phyloP scores from a whole-genome alignment of 2,113 vertebrate genomes.

The Nothobranchius furzeri region DNA sequence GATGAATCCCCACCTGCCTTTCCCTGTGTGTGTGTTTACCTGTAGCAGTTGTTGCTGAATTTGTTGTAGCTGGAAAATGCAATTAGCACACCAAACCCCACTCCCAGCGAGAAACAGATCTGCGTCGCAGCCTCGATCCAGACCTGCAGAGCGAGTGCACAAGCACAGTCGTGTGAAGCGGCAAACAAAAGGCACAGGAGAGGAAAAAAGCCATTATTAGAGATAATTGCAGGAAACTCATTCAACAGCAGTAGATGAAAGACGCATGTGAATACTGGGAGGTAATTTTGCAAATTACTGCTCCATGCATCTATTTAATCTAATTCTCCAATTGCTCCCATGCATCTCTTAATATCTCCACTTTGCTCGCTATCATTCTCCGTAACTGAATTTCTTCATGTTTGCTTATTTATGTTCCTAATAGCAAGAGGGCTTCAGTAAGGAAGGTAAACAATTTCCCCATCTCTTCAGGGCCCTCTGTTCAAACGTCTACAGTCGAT shows the following conservation, averaged over 20 bases:
- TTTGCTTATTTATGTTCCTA: constrained; percentile 22
- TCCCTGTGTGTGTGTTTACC: constrained; percentile 61
- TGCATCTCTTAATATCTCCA: constrained; percentile 39
- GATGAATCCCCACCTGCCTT: constrained; percentile 5
- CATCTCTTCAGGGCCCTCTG: neutral
- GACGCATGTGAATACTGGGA: constrained; percentile 81
- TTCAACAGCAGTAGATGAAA: constrained; percentile 83
- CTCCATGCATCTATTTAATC: constrained; percentile 82
- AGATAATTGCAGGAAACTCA: constrained; percentile 84
- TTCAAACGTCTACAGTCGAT: no score
- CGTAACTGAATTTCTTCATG: constrained; percentile 35
- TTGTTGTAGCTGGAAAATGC: constrained; percentile 90
- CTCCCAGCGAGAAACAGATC: constrained; percentile 88
- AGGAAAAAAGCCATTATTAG: constrained; percentile 82
- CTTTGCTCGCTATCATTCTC: constrained; percentile 30
- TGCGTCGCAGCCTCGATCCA: constrained; percentile 87
- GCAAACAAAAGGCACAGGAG: constrained; percentile 75
- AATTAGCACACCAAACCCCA: constrained; percentile 88
- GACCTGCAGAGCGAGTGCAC: constrained; percentile 78
- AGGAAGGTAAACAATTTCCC: constrained; percentile 3
- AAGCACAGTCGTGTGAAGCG: constrained; percentile 77
- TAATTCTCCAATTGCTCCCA: constrained; percentile 79
- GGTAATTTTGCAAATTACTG: constrained; percentile 85
- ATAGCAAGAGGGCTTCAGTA: neutral
- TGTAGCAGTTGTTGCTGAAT: constrained; percentile 90